Evolutionary conservation across 2,113 vertebrate species (phyloP).

Genomic region (Vimba vimba): DNA sequence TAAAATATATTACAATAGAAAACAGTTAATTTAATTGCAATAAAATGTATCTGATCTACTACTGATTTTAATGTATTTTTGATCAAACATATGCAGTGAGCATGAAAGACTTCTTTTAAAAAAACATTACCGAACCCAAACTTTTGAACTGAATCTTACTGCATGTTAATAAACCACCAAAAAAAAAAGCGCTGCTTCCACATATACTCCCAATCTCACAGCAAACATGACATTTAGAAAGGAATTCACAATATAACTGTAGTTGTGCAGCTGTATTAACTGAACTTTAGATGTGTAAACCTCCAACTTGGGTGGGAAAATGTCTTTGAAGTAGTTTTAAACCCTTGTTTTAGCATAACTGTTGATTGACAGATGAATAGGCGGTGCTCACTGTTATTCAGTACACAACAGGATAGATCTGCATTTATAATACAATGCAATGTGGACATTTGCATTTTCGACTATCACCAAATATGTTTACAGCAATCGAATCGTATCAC

Average conservation of each 20-base stretch:
- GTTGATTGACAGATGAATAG: neutral
- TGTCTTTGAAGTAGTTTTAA: neutral
- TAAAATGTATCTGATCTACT: too few species aligned
- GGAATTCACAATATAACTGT: neutral
- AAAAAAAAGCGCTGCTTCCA: neutral
- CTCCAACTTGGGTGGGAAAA: neutral
- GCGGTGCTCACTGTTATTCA: neutral
- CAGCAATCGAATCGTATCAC: neutral
- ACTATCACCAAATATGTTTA: neutral
- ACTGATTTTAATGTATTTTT: neutral
- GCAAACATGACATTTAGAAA: neutral
- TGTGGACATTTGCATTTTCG: neutral
- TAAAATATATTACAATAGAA: neutral
- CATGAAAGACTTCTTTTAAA: neutral
- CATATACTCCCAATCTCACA: neutral
- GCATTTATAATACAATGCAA: neutral
- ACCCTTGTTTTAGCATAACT: neutral
- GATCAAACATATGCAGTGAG: neutral
- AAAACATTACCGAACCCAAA: neutral
- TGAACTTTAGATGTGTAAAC: neutral
- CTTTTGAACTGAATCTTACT: too few species aligned
- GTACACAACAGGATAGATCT: neutral
- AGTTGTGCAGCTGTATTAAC: neutral
- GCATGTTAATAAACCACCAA: neutral
- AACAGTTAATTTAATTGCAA: neutral